These are phyloP conservation scores for Motacilla tschutschensis DNA, from an alignment of 2,113 vertebrate species.

Conservation along the genomic window DNA sequence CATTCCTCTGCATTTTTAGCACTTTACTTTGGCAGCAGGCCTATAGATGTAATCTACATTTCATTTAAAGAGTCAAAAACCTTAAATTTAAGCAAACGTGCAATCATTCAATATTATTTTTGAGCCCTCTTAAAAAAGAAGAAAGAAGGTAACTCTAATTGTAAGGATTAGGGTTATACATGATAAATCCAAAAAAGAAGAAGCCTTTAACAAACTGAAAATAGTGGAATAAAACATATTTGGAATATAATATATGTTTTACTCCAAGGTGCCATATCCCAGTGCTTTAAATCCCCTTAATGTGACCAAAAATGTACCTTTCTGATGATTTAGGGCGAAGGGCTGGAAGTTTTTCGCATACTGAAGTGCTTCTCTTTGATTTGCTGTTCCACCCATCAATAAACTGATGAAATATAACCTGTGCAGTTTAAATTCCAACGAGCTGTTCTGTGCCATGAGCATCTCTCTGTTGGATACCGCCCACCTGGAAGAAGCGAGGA, in stretches of 20 bases:
- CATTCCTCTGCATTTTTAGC: constrained; percentile 9
- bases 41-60: background rate
- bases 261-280: accelerated
- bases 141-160: background rate
- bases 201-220: background rate
- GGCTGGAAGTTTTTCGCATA: constrained; percentile 87
- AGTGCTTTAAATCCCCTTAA: background rate
- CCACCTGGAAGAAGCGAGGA: constrained; percentile 72
- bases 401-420: constrained; percentile 85
- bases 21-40: background rate
- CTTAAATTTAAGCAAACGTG: background rate
- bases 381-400: constrained; percentile 83
- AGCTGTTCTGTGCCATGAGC: constrained; percentile 87
- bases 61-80: background rate
- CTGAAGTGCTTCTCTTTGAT: constrained; percentile 83
- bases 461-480: constrained; percentile 86
- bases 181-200: background rate
- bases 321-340: constrained; percentile 84
- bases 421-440: constrained; percentile 84
- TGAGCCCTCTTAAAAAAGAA: background rate
- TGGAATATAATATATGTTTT: background rate
- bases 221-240: background rate
- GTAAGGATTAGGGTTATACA: background rate
- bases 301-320: constrained; percentile 60
- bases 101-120: background rate